Conservation (phyloP, 2,797 vertebrate genomes). For the Brachyalestes nurse region DNA sequence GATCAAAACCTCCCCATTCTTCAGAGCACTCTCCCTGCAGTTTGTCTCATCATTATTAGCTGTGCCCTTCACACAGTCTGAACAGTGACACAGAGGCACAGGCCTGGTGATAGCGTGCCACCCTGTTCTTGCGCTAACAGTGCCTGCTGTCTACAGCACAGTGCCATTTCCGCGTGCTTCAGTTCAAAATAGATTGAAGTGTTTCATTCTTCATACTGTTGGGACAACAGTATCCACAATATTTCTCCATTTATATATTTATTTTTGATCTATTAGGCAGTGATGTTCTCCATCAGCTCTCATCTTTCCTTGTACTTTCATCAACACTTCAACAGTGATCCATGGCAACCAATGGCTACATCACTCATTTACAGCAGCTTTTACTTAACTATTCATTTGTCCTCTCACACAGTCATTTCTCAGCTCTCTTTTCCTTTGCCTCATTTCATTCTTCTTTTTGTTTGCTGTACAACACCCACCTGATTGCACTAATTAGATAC, state of each 20-base stretch:
- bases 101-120: constrained; percentile 18
- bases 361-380: constrained; percentile 15
- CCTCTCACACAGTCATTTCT: background rate
- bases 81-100: constrained; percentile 27
- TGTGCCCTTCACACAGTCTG: constrained; percentile 36
- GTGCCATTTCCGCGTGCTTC: constrained; percentile 9
- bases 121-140: constrained; percentile 15
- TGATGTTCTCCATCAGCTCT: background rate
- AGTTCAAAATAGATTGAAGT: background rate
- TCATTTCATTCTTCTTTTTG: constrained; percentile 1
- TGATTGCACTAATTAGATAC: background rate
- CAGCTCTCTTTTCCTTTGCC: constrained; percentile 2
- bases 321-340: constrained; percentile 26
- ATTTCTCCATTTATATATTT: background rate
- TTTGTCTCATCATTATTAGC: constrained; percentile 51
- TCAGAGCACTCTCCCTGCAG: constrained; percentile 46
- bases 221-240: background rate
- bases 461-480: constrained; percentile 3
- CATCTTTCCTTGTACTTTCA: background rate
- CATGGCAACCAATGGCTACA: constrained; percentile 15
- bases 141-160: constrained; percentile 9
- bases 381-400: background rate
- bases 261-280: background rate
- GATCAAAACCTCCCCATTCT: constrained; percentile 51
- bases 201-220: background rate